Evolutionary conservation across 1,140 invertebrate genomes (phyloP).

Genomic region (Mizuhopecten yessoensis): DNA sequence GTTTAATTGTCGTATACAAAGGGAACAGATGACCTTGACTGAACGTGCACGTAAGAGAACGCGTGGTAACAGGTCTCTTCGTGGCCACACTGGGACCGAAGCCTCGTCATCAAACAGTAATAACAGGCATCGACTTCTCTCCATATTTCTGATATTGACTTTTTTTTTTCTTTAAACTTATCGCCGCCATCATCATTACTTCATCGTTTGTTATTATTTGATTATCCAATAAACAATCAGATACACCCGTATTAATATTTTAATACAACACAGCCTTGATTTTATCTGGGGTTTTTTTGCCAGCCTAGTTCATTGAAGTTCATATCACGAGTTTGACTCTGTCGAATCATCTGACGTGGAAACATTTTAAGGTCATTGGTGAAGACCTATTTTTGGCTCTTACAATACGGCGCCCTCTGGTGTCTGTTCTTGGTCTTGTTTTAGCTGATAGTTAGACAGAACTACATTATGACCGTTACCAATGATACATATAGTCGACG

Average conservation of each 20-base stretch:
- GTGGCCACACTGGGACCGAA: neutral
- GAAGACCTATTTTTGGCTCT: neutral
- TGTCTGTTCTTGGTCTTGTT: too few relatives aligned
- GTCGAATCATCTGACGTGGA: neutral
- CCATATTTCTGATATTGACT: neutral
- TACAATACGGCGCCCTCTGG: too few relatives aligned
- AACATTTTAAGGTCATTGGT: neutral
- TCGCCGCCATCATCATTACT: neutral
- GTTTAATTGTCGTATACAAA: neutral
- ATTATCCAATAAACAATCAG: neutral
- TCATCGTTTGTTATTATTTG: neutral
- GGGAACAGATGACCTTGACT: neutral
- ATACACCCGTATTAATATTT: neutral
- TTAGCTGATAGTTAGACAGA: too few relatives aligned
- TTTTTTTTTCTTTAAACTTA: neutral
- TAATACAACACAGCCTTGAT: neutral
- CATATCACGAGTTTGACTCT: neutral
- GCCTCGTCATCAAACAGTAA: neutral
- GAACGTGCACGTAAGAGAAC: neutral
- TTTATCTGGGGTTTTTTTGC: neutral
- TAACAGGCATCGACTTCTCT: neutral
- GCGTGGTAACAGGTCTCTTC: neutral
- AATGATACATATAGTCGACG: too few relatives aligned
- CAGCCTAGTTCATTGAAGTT: constrained; percentile 14
- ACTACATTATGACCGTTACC: too few relatives aligned